A percentile compares a stretch with the other conserved stretches of the same genome.
Conservation (phyloP, 2,888 invertebrate species). For the Leptinotarsa juncta region DNA sequence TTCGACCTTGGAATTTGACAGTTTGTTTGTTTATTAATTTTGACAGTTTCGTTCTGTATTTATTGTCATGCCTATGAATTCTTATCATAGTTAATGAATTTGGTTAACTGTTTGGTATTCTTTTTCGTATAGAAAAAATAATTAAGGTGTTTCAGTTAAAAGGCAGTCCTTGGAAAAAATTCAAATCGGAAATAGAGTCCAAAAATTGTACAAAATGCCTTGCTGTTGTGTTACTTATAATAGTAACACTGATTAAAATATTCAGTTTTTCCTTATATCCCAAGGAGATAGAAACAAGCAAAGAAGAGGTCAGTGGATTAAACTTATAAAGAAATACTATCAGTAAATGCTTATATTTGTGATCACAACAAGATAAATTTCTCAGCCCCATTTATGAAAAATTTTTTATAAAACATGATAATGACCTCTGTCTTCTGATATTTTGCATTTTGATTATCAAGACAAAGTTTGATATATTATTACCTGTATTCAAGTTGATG, state of each 20-base stretch:
- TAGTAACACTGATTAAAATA: slow-evolving; percentile 23
- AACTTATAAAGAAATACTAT: slow-evolving; percentile 24
- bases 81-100: no score
- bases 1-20: no score
- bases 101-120: no score
- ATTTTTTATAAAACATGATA: not conserved
- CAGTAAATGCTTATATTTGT: slow-evolving; percentile 23
- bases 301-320: slow-evolving; percentile 27
- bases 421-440: no score
- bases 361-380: not conserved
- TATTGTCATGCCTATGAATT: no score
- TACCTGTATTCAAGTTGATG: no score
- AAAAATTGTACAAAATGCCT: slow-evolving; percentile 25
- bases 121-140: no score
- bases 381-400: not conserved
- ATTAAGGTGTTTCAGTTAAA: not conserved
- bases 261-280: slow-evolving; percentile 25
- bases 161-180: not conserved
- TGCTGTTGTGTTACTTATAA: slow-evolving; percentile 29
- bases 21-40: no score
- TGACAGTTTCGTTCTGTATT: no score
- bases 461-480: no score
- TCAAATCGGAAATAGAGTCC: not conserved
- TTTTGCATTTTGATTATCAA: no score
- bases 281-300: slow-evolving; percentile 27